phyloP scores from a whole-genome alignment of 2,888 invertebrate species.

The Lumbricus terrestris region DNA sequence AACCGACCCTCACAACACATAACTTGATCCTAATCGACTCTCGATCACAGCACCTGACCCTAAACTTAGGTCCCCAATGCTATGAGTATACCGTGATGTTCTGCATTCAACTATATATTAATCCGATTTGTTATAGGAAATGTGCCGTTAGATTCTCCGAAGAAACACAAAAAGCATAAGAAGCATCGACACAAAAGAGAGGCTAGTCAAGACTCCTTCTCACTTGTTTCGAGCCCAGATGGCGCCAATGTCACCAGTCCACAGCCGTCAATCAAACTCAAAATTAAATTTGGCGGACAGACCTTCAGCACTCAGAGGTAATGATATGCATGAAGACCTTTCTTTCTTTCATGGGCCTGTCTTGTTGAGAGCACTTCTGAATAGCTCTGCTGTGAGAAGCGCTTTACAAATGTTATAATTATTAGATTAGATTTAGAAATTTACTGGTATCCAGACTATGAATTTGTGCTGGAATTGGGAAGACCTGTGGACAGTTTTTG shows the following conservation, averaged over 20 bases:
- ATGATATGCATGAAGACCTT: too few relatives aligned
- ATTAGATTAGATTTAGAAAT: too few relatives aligned
- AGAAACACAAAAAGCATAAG: constrained; percentile 10
- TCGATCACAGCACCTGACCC: too few relatives aligned
- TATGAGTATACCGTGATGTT: too few relatives aligned
- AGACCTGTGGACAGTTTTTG: not conserved
- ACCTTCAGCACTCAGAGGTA: constrained; percentile 53
- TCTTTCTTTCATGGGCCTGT: too few relatives aligned
- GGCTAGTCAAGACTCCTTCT: not conserved
- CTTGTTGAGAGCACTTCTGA: too few relatives aligned
- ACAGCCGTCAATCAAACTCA: constrained; percentile 52
- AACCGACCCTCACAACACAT: too few relatives aligned
- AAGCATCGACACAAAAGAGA: constrained; percentile 10
- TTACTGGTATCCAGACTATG: not conserved
- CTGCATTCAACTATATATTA: too few relatives aligned
- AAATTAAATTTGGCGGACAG: constrained; percentile 53
- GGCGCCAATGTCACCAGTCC: not conserved
- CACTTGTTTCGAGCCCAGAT: constrained; percentile 40
- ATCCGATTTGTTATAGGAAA: not conserved
- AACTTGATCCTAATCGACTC: too few relatives aligned
- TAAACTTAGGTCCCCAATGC: too few relatives aligned
- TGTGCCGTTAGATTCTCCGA: not conserved
- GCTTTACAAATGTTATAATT: too few relatives aligned
- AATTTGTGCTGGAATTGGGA: not conserved
- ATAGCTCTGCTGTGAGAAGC: too few relatives aligned